A percentile compares a stretch with the other conserved stretches of the same genome.
These are phyloP conservation scores for Neoascia interrupta DNA, from an alignment of 2,888 invertebrate species.

Conservation along the genomic window DNA sequence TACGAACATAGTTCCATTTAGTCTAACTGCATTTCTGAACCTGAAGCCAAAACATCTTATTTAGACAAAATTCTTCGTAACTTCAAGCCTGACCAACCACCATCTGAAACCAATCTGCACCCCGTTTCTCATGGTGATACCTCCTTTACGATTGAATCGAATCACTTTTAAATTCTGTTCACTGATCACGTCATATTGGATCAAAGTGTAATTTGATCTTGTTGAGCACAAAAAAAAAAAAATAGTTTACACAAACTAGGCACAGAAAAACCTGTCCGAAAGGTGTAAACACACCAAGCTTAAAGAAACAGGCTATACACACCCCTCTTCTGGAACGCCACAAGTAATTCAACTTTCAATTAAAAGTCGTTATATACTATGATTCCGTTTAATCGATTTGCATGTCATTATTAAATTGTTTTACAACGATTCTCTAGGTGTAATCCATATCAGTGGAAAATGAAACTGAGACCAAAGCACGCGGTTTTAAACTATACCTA, in stretches of 20 bases:
- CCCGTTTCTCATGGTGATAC: too few relatives aligned
- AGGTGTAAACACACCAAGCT: constrained; percentile 24
- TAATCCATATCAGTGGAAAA: constrained; percentile 26
- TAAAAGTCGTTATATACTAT: constrained; percentile 30
- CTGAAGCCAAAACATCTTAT: too few relatives aligned
- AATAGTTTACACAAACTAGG: too few relatives aligned
- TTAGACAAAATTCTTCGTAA: constrained; percentile 13
- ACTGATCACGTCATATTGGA: constrained; percentile 62
- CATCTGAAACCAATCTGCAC: too few relatives aligned
- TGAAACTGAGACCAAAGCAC: constrained; percentile 9
- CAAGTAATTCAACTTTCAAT: constrained; percentile 44
- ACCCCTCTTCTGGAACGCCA: constrained; percentile 14
- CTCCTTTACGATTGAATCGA: constrained; percentile 24
- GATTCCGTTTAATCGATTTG: constrained; percentile 44
- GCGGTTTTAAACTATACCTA: too few relatives aligned
- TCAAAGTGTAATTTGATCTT: constrained; percentile 50
- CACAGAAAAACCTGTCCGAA: constrained; percentile 42
- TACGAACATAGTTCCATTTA: too few relatives aligned
- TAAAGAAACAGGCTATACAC: constrained; percentile 27
- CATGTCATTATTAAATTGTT: constrained; percentile 52
- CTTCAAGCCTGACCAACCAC: too few relatives aligned
- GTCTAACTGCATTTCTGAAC: too few relatives aligned
- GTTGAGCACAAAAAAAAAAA: neutral
- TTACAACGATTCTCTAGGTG: constrained; percentile 44
- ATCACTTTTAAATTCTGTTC: constrained; percentile 52